Conservation (phyloP, 2,113 vertebrate genomes). For the Capreolus pygargus region DNA sequence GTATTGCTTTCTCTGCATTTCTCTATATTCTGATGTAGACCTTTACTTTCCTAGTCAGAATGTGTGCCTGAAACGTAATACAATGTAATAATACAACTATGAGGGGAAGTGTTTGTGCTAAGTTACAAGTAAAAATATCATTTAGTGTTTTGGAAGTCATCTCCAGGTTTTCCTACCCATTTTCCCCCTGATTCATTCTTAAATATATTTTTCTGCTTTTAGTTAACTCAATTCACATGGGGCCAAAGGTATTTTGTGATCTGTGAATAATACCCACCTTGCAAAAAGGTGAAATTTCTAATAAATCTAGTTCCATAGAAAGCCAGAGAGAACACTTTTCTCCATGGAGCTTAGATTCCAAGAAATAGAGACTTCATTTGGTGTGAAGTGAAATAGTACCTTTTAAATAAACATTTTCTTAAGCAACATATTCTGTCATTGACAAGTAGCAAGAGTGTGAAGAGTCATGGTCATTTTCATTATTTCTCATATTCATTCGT, state of each 20-base stretch:
- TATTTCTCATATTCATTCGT: neutral
- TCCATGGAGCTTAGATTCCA: neutral
- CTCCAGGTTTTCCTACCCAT: neutral
- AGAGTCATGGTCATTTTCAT: neutral
- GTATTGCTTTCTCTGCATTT: neutral
- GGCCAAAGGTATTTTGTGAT: neutral
- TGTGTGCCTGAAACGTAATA: neutral
- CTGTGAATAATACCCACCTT: neutral
- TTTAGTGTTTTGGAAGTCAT: neutral
- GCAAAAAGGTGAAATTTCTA: neutral
- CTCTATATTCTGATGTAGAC: neutral
- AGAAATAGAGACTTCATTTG: neutral
- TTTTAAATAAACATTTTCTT: neutral
- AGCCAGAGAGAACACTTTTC: neutral
- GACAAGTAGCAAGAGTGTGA: neutral
- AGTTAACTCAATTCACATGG: neutral
- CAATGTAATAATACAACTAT: neutral
- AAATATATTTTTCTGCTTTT: neutral
- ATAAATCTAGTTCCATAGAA: neutral
- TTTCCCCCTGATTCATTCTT: neutral
- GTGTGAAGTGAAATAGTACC: neutral
- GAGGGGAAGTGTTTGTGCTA: neutral
- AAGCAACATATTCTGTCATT: neutral
- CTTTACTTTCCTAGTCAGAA: neutral
- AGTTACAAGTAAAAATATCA: neutral